These are phyloP conservation scores for Aldabrachelys gigantea DNA, from an alignment of 2,113 vertebrate genomes.

Conservation along the genomic window DNA sequence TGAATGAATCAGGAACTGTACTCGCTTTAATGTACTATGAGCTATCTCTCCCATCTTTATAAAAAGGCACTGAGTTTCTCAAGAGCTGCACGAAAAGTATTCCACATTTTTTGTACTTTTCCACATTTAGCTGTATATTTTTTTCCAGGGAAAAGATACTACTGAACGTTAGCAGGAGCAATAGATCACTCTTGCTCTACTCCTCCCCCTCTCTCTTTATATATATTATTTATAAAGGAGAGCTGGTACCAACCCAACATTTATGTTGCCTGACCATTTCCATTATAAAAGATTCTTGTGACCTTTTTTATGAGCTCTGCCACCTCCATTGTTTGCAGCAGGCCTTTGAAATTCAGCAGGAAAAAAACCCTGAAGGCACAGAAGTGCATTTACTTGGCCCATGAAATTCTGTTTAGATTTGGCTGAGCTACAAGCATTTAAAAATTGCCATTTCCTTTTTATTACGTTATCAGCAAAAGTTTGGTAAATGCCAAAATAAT, in stretches of 20 bases:
- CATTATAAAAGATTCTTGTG: constrained; percentile 40
- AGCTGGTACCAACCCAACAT: constrained; percentile 15
- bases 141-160: constrained; percentile 9
- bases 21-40: constrained; percentile 63
- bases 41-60: constrained; percentile 60
- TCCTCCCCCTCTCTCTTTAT: neutral
- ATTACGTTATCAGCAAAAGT: neutral
- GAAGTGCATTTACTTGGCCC: constrained; percentile 23
- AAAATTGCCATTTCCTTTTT: constrained; percentile 43
- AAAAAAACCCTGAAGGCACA: constrained; percentile 1
- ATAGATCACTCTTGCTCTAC: neutral
- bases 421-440: constrained; percentile 7
- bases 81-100: constrained; percentile 37
- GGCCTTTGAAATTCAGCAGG: constrained; percentile 20
- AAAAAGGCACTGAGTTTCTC: constrained; percentile 52
- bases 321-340: constrained; percentile 20
- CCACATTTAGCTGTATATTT: neutral
- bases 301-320: constrained; percentile 40
- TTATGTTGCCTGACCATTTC: constrained; percentile 1
- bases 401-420: constrained; percentile 56
- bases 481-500: neutral
- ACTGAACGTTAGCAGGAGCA: constrained; percentile 3
- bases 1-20: constrained; percentile 54
- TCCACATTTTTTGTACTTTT: constrained; percentile 29
- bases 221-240: constrained; percentile 39